phyloP scores from a whole-genome alignment of 2,797 vertebrate genomes.

The Sphenodon punctatus region DNA sequence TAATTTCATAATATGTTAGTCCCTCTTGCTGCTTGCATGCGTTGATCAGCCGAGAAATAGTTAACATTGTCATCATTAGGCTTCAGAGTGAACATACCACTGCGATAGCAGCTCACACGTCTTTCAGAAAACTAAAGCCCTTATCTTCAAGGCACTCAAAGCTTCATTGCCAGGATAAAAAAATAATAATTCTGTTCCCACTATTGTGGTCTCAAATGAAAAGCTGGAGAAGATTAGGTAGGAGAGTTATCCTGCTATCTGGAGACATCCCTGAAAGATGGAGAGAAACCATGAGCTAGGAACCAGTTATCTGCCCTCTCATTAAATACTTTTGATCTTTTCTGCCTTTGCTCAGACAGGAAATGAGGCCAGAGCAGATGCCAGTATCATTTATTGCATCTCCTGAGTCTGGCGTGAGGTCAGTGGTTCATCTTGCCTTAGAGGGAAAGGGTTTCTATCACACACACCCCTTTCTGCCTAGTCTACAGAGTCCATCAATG shows the following conservation, averaged over 20 bases:
- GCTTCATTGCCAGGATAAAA: no score
- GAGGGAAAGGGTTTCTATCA: neutral
- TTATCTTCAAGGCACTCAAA: no score
- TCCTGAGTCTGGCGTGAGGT: neutral
- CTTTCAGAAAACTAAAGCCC: no score
- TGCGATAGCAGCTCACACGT: accelerated
- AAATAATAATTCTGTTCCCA: no score
- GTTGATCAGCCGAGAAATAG: neutral
- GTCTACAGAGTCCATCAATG: neutral
- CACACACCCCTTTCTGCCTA: no score
- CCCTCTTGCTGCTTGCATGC: accelerated
- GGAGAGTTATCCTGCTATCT: neutral
- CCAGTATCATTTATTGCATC: neutral
- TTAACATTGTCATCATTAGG: accelerated
- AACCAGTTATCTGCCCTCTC: neutral
- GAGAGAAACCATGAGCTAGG: neutral
- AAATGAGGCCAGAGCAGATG: neutral
- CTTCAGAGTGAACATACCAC: neutral
- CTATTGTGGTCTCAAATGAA: no score
- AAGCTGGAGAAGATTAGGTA: neutral
- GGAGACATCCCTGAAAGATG: neutral
- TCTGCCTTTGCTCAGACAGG: neutral
- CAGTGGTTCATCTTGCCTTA: neutral
- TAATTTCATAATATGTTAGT: neutral
- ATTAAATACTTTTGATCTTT: neutral